Conservation (phyloP, 1,140 invertebrate species). For the Hylyphantes graminicola region DNA sequence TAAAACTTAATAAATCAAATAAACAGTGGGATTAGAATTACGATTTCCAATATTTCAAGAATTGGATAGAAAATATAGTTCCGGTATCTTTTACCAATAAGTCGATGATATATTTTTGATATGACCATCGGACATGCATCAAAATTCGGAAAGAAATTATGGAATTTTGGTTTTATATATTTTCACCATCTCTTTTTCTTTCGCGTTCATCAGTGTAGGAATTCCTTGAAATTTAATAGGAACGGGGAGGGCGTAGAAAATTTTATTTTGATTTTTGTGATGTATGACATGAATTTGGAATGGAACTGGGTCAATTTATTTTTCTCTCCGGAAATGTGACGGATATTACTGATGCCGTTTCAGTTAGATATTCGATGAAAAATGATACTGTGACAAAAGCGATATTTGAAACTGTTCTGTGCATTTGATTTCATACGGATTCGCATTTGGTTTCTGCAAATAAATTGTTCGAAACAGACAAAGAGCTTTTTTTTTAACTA, state of each 20-base stretch:
- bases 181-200: conserved; percentile 22
- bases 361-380: too few relatives aligned
- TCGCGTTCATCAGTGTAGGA: not conserved
- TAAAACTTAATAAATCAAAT: too few relatives aligned
- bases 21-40: too few relatives aligned
- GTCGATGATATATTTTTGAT: conserved; percentile 57
- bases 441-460: too few relatives aligned
- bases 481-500: too few relatives aligned
- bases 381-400: too few relatives aligned
- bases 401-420: too few relatives aligned
- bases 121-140: conserved; percentile 44
- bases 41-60: not conserved
- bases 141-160: conserved; percentile 52
- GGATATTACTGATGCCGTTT: not conserved
- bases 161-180: conserved; percentile 32
- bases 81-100: conserved; percentile 37
- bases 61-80: conserved; percentile 27
- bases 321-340: not conserved
- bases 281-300: conserved; percentile 31
- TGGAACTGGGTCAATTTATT: conserved; percentile 22
- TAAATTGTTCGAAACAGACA: too few relatives aligned
- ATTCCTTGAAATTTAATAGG: conserved; percentile 43
- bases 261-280: conserved; percentile 22
- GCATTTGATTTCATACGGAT: too few relatives aligned
- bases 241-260: conserved; percentile 19